Base-by-base conservation (phyloP, 2,888 invertebrate species). In the Cistogaster globosa region DNA sequence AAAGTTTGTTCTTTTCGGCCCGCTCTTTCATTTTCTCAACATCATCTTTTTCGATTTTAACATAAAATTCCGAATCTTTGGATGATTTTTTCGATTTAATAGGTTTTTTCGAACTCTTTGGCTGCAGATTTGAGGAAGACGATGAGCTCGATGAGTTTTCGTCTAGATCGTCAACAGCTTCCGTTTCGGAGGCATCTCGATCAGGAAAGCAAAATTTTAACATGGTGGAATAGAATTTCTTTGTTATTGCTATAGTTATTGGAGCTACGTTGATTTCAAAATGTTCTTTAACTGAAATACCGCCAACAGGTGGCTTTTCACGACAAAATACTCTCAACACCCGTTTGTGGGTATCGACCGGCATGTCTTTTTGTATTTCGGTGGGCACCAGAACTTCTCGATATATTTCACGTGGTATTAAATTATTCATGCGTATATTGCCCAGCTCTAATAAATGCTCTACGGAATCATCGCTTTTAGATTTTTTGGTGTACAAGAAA, bases 211-310 rank as follows among this genome's bases (percentile, higher is more conserved):
- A 99, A 93, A 99, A 99, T 93, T 97, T 97, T 89, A 99, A 94
- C 96, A 99, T 98, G 58, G 98, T 98, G 91, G 97, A 97, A 94
- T 97, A 99, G 93, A 99, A 98, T 92, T 98, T 97, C 92, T 98
- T 98, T 0, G 98, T 99, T 76, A 99, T 93, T 87, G 97, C 96
- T 90, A 97, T 97, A 1, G 97, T 96, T 84, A 99, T 95, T 11
- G 99, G 99, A 16, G 98, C 97, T 58, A 99, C 96, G 93, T 99
- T 99, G 87, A 99, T 98, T 93, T 99, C 99, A 92, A 99, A 98
- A 93, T 99, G 98, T 91, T 99, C 99, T 92, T 99, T 99, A 16
- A 99, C 98, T 0, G 98, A 97, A 88, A 99, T 99, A 3, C 99
- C 99, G n/a, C 98, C 99, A 8, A 99, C 99, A 0, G 98, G 98